Percentiles rank a stretch among this genome's conserved stretches.
These are phyloP conservation scores for Monoplex corrugatus DNA, from an alignment of 2,888 invertebrate species.

Conservation along the genomic window DNA sequence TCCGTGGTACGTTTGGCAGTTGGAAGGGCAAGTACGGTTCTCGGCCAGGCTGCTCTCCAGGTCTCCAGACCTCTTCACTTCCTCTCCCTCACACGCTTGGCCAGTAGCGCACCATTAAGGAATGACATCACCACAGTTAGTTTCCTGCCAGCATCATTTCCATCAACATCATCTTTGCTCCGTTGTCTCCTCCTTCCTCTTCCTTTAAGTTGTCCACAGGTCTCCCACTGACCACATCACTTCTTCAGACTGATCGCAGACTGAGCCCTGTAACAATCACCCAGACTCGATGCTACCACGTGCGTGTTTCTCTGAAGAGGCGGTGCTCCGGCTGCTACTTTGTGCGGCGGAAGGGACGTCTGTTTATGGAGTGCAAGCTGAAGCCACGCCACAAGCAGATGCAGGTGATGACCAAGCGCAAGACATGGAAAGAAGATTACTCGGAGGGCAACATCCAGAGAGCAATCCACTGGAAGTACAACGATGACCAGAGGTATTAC, in stretches of 20 bases:
- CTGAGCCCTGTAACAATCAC: neutral
- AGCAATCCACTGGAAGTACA: conserved; percentile 64
- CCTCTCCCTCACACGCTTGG: neutral
- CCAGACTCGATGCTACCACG: conserved; percentile 68
- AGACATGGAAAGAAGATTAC: conserved; percentile 70
- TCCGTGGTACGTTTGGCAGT: neutral
- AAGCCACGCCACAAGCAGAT: conserved; percentile 80
- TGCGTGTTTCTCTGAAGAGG: conserved; percentile 64
- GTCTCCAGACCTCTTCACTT: neutral
- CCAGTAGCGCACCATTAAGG: neutral
- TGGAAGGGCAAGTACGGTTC: neutral
- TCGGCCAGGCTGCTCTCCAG: neutral
- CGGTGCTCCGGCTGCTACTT: conserved; percentile 78
- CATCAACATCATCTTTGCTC: neutral
- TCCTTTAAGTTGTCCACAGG: too few species aligned
- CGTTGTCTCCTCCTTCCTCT: neutral
- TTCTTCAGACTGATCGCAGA: neutral
- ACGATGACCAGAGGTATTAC: conserved; percentile 58
- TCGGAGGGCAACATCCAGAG: conserved; percentile 62
- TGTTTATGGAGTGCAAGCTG: conserved; percentile 77
- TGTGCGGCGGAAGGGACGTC: conserved; percentile 70
- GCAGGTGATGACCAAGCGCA: conserved; percentile 65
- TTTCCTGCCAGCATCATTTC: too few species aligned
- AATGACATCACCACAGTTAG: neutral
- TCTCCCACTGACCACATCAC: neutral